phyloP scores from a whole-genome alignment of 2,797 vertebrate genomes.

The Brachyalestes nurse region DNA sequence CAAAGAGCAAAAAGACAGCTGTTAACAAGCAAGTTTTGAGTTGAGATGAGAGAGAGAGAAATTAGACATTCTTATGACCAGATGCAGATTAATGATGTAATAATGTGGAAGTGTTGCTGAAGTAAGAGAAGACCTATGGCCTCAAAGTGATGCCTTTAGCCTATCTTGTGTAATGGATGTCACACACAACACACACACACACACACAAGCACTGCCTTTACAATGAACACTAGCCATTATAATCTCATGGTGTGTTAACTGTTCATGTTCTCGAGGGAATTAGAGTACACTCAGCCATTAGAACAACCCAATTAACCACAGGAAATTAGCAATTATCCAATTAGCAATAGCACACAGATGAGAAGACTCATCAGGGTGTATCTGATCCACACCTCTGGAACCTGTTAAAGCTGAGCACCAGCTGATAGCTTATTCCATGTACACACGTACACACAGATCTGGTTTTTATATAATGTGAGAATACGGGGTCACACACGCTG shows the following conservation, averaged over 20 bases:
- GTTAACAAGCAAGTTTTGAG: no score
- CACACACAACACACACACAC: not conserved
- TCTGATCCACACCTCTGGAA: constrained; percentile 54
- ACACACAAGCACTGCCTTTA: constrained; percentile 6
- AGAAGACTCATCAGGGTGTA: constrained; percentile 43
- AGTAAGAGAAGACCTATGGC: no score
- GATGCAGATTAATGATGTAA: no score
- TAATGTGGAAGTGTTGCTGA: no score
- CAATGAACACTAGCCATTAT: constrained; percentile 28
- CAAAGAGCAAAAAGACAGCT: no score
- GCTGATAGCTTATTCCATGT: constrained; percentile 64
- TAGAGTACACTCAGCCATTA: constrained; percentile 14
- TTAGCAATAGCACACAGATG: constrained; percentile 39
- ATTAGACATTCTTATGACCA: no score
- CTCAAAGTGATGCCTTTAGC: no score
- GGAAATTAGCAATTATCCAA: constrained; percentile 50
- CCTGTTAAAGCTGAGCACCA: constrained; percentile 44
- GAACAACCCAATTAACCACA: constrained; percentile 48
- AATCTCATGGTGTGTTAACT: constrained; percentile 38
- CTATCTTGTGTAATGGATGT: no score
- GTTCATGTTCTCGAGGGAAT: constrained; percentile 42
- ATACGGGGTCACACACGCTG: no score
- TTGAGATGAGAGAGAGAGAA: no score
- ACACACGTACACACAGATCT: not conserved
- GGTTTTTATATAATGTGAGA: no score